Percentiles rank a stretch among this genome's conserved stretches.
Evolutionary conservation across 1,140 invertebrate genomes (phyloP).

Genomic region (Bombyx mandarina): DNA sequence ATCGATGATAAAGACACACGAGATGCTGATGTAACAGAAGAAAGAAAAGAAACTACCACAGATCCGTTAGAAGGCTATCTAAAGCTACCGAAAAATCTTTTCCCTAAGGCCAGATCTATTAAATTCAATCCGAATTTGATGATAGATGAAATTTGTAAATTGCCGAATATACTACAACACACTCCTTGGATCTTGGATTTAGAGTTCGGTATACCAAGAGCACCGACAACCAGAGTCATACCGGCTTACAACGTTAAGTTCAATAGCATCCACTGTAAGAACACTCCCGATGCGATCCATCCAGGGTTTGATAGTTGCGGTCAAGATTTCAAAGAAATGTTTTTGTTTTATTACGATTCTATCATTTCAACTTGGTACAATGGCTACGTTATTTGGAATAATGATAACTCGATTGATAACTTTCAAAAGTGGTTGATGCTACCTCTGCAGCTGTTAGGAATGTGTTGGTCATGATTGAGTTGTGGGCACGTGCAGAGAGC

Average conservation of each 20-base stretch:
- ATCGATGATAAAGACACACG: no score
- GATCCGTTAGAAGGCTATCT: slow-evolving; percentile 38
- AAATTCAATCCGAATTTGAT: slow-evolving; percentile 41
- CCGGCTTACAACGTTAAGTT: slow-evolving; percentile 40
- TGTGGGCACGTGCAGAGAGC: no score
- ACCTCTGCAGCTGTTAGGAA: slow-evolving; percentile 41
- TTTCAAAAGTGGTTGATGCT: slow-evolving; percentile 40
- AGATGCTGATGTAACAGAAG: not conserved
- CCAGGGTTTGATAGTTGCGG: slow-evolving; percentile 42
- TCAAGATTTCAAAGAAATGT: slow-evolving; percentile 26
- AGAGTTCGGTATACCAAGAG: slow-evolving; percentile 39
- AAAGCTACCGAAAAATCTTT: slow-evolving; percentile 34
- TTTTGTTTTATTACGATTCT: slow-evolving; percentile 42
- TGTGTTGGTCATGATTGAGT: slow-evolving; percentile 33
- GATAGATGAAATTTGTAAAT: slow-evolving; percentile 48
- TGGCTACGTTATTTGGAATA: slow-evolving; percentile 28
- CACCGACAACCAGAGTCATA: slow-evolving; percentile 25
- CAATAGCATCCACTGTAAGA: slow-evolving; percentile 41
- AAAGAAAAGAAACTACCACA: not conserved
- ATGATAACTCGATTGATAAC: slow-evolving; percentile 39
- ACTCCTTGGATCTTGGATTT: slow-evolving; percentile 43
- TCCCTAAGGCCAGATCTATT: slow-evolving; percentile 31
- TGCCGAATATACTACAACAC: slow-evolving; percentile 27
- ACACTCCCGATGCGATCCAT: slow-evolving; percentile 33
- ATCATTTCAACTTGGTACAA: slow-evolving; percentile 42